Conservation (phyloP, 2,797 vertebrate species). For the Trachurus trachurus region DNA sequence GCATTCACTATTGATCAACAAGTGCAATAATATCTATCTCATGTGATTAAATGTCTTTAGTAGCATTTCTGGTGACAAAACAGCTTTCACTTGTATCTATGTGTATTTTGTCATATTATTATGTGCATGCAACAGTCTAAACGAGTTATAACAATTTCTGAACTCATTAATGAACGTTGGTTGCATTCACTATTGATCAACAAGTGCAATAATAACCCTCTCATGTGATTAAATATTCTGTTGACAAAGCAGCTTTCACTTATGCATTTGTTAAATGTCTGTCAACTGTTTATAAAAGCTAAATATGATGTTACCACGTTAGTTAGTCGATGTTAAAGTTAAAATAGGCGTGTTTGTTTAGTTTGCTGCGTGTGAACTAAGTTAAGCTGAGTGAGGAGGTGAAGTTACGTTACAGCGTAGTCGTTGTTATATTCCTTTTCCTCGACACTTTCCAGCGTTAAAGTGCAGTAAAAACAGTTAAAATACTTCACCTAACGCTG, state of each 20-base stretch:
- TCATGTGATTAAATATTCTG: no score
- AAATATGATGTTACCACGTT: not conserved
- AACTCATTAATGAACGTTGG: no score
- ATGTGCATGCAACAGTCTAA: no score
- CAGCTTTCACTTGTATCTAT: no score
- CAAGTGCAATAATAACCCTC: no score
- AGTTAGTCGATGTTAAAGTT: not conserved
- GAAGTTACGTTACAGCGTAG: not conserved
- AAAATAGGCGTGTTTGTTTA: not conserved
- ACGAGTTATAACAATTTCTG: no score
- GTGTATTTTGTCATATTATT: no score
- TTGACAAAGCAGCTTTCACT: not conserved
- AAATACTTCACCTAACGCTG: conserved; percentile 79
- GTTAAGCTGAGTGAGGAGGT: not conserved
- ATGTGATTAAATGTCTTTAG: no score
- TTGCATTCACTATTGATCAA: no score
- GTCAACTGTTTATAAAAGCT: not conserved
- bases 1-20: no score
- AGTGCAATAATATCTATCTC: no score
- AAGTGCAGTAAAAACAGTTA: not conserved
- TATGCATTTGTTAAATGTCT: not conserved
- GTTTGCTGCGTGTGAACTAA: not conserved
- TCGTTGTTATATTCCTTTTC: not conserved
- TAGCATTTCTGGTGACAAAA: no score
- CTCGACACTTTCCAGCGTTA: not conserved